These are phyloP conservation scores for Solenodon paradoxus DNA, from an alignment of 2,113 vertebrate species.

Conservation along the genomic window DNA sequence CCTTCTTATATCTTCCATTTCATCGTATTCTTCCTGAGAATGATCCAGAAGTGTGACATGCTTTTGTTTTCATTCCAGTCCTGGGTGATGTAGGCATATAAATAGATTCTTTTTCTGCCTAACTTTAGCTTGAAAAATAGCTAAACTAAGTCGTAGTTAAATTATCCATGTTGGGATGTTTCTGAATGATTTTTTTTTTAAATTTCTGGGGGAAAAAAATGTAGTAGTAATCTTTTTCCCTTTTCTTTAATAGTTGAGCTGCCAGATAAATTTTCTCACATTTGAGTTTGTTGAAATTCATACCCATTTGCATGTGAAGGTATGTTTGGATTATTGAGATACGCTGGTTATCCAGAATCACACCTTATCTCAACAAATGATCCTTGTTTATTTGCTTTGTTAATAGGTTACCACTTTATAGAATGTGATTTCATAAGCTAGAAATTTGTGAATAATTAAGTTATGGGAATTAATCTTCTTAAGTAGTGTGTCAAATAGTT, in stretches of 20 bases:
- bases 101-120: slow-evolving; percentile 12
- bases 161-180: slow-evolving; percentile 16
- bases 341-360: not conserved
- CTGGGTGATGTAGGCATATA: not conserved
- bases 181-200: slow-evolving; percentile 42
- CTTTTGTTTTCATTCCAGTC: slow-evolving; percentile 22
- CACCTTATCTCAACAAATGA: not conserved
- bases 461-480: not conserved
- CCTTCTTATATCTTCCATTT: too few relatives aligned
- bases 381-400: not conserved
- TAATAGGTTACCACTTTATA: not conserved
- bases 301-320: slow-evolving; percentile 61
- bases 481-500: slow-evolving; percentile 20
- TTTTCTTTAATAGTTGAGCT: slow-evolving; percentile 23
- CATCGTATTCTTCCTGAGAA: not conserved
- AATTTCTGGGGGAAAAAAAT: too few relatives aligned
- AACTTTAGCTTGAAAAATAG: slow-evolving; percentile 2
- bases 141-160: not conserved
- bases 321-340: slow-evolving; percentile 1
- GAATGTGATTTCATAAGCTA: not conserved
- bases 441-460: not conserved
- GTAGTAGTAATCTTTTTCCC: slow-evolving; percentile 54
- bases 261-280: slow-evolving; percentile 52
- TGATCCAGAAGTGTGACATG: not conserved
- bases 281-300: slow-evolving; percentile 59